Conservation (phyloP, 2,888 invertebrate genomes). For the Sylvicola fuscatus region DNA sequence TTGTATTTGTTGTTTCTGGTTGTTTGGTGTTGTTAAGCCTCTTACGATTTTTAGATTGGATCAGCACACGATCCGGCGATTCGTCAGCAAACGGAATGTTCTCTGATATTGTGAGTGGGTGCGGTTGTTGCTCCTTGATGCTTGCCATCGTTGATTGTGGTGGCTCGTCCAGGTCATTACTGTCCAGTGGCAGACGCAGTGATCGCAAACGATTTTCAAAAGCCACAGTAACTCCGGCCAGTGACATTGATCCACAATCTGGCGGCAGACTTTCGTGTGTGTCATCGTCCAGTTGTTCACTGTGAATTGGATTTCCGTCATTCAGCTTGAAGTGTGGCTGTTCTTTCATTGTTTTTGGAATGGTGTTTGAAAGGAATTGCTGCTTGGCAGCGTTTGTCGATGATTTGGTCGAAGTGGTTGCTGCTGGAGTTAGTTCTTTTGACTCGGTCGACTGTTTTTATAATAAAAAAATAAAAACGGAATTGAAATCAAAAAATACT, state of each 20-base stretch:
- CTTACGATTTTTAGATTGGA: slow-evolving; percentile 8
- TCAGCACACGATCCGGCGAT: slow-evolving; percentile 29
- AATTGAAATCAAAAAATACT: slow-evolving; percentile 24
- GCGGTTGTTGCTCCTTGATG: slow-evolving; percentile 13
- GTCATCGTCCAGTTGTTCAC: too few relatives aligned
- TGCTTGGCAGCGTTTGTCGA: too few relatives aligned
- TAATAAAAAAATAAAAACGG: slow-evolving; percentile 18
- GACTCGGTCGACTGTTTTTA: slow-evolving; percentile 8
- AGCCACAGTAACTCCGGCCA: slow-evolving; percentile 65
- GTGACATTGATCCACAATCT: slow-evolving; percentile 56
- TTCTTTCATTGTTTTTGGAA: too few relatives aligned
- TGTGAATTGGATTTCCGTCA: too few relatives aligned
- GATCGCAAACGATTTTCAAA: slow-evolving; percentile 67
- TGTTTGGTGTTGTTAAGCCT: neutral
- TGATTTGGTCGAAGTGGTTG: neutral
- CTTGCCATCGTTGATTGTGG: slow-evolving; percentile 2
- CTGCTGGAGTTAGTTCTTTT: slow-evolving; percentile 2
- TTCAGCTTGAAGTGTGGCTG: too few relatives aligned
- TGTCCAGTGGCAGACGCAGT: slow-evolving; percentile 35
- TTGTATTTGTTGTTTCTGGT: neutral
- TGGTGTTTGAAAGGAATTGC: too few relatives aligned
- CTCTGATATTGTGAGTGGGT: slow-evolving; percentile 27
- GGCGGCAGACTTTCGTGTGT: neutral
- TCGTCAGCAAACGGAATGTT: slow-evolving; percentile 54
- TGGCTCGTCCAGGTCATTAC: slow-evolving; percentile 1